These are phyloP conservation scores for Atopsyche davidsoni DNA, from an alignment of 1,140 invertebrate species.

Conservation along the genomic window DNA sequence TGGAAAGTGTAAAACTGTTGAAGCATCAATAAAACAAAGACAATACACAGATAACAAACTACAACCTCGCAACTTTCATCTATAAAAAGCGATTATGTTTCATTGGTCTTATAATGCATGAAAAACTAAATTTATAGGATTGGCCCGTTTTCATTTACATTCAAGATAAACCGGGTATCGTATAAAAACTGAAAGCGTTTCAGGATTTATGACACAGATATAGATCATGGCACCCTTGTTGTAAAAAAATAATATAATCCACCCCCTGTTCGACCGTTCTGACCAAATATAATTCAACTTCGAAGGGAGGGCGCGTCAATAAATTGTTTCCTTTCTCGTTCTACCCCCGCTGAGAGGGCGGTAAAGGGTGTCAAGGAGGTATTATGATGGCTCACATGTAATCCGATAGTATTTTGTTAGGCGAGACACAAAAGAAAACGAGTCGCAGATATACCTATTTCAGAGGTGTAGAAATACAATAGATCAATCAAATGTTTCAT, in stretches of 20 bases:
- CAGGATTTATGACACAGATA: constrained; percentile 25
- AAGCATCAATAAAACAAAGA: too few species aligned
- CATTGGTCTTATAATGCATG: too few species aligned
- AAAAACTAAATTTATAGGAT: too few species aligned
- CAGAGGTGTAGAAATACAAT: too few species aligned
- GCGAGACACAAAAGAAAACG: too few species aligned
- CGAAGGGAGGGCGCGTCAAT: constrained; percentile 29
- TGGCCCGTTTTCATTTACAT: constrained; percentile 20
- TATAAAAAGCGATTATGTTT: too few species aligned
- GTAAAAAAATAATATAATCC: constrained; percentile 28
- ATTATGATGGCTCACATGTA: constrained; percentile 20
- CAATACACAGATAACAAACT: too few species aligned
- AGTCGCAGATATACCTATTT: too few species aligned
- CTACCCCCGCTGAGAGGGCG: background rate
- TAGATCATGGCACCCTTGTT: constrained; percentile 23
- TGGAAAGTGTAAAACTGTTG: too few species aligned
- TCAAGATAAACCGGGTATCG: constrained; percentile 22
- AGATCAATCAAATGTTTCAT: too few species aligned
- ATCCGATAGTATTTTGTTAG: constrained; percentile 18
- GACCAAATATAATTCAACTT: constrained; percentile 32
- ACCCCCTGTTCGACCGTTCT: constrained; percentile 23
- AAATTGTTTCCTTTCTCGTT: constrained; percentile 28
- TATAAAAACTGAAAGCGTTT: constrained; percentile 27
- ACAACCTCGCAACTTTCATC: too few species aligned
- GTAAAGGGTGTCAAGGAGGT: background rate